Evolutionary conservation across 2,113 vertebrate genomes (phyloP), one percentile per base, ranked within the genome.

Genomic region (Mobula hypostoma): DNA sequence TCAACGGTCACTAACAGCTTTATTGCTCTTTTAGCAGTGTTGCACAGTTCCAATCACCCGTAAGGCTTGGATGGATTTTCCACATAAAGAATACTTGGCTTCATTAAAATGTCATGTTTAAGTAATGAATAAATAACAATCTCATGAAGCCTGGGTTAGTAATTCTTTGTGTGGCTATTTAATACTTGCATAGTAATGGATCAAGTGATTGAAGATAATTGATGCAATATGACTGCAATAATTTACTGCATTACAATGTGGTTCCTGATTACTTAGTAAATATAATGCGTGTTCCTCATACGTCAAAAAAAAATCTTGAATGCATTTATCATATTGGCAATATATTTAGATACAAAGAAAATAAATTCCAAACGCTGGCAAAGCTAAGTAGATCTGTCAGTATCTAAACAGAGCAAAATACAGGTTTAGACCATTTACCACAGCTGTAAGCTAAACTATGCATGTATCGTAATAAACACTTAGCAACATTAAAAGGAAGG

Each of bases 251-350:
- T 63, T 68, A 90, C 63, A 70, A 17, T 91, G 66, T 27, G 24
- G 15, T 91, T 91, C n/a, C n/a, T 68, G 61, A 91, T 91, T 70
- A 91, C 70, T 91, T 91, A 91, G 68, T 91, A 70, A 91, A 91
- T 91, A 63, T 58, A 40, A 19, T 91, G 32, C 15, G 7, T 91
- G 66, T 91, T 91, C 88, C n/a, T 70, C 11, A 36, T 91, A 66
- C 32, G 14, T 91, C 63, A 91, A 91, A 83, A 21, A 21, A 91
- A 36, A 36, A 36, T 36, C 36, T 29, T 36, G 88, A 70, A 91
- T 70, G 88, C 88, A 68, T 91, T 70, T 24, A 91, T 87, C 24
- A 87, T 70, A 21, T 40, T 91, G 61, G 63, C n/a, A 91, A 66
- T 68, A 21, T 91, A 91, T 91, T 91, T 63, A 68, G 68, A 68